A percentile compares a stretch with the other conserved stretches of the same genome.
These are phyloP conservation scores for Mungos mungo DNA, from an alignment of 2,113 vertebrate genomes.

Conservation along the genomic window DNA sequence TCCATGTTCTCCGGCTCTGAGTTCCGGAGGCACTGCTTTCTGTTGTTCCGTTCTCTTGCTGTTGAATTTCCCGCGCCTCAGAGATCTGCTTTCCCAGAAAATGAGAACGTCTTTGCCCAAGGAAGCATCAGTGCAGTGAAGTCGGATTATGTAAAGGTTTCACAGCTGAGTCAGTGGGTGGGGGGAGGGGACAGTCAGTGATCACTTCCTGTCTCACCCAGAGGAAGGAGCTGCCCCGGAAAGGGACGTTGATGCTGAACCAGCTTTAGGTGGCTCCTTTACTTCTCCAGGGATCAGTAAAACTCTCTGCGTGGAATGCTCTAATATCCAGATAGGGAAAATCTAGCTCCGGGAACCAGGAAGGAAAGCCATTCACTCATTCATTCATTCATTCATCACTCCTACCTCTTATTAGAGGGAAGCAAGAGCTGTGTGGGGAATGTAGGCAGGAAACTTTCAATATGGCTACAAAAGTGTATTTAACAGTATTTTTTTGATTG, in stretches of 20 bases:
- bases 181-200: background rate
- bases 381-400: background rate
- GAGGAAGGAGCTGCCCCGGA: background rate
- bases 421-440: background rate
- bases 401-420: background rate
- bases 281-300: background rate
- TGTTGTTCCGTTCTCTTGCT: background rate
- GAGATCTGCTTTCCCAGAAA: slow-evolving; percentile 37
- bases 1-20: background rate
- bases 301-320: background rate
- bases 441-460: background rate
- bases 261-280: background rate
- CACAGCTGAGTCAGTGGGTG: slow-evolving; percentile 12
- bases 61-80: slow-evolving; percentile 35
- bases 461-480: background rate
- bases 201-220: slow-evolving; percentile 35
- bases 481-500: background rate
- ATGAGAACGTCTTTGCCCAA: background rate
- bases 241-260: background rate
- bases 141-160: slow-evolving; percentile 5
- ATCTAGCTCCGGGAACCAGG: background rate
- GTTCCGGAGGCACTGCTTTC: background rate
- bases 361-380: background rate
- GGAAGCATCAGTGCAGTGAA: background rate
- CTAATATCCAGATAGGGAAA: background rate